Evolutionary conservation across 2,888 invertebrate genomes (phyloP).

Genomic region (Diplazon laetatorius): DNA sequence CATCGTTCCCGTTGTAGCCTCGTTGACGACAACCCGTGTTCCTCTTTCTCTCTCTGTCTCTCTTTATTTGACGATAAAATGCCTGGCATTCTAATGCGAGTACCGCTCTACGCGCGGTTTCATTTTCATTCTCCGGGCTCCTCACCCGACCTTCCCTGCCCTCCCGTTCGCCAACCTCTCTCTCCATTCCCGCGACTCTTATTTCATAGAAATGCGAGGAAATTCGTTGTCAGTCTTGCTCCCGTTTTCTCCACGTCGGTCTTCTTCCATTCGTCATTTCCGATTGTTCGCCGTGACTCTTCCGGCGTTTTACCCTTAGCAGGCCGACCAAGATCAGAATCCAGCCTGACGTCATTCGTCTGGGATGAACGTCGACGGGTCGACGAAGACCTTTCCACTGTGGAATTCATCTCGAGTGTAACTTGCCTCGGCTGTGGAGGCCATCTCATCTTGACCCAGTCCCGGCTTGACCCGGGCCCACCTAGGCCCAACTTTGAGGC

Average conservation of each 20-base stretch:
- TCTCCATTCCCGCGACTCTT: not conserved
- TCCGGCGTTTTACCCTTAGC: slow-evolving; percentile 33
- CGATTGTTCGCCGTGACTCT: slow-evolving; percentile 43
- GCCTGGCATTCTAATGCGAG: slow-evolving; percentile 30
- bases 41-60: too few relatives aligned
- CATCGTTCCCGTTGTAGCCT: slow-evolving; percentile 44
- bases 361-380: slow-evolving; percentile 1
- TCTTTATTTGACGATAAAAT: slow-evolving; percentile 47
- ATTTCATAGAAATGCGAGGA: slow-evolving; percentile 49
- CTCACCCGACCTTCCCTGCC: not conserved
- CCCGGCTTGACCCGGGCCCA: too few relatives aligned
- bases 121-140: slow-evolving; percentile 29
- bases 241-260: not conserved
- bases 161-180: not conserved
- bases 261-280: slow-evolving; percentile 12
- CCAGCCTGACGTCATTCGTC: not conserved
- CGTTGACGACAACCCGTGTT: slow-evolving; percentile 26
- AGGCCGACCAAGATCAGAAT: not conserved
- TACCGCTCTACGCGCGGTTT: slow-evolving; percentile 44
- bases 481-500: too few relatives aligned
- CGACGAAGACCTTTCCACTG: slow-evolving; percentile 2
- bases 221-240: slow-evolving; percentile 21
- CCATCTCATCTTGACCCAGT: too few relatives aligned
- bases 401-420: not conserved
- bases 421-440: too few relatives aligned